Evolutionary conservation across 2,797 vertebrate genomes (phyloP), one percentile per base, ranked within the genome.

Genomic region (Pantherophis vulpinus): DNA sequence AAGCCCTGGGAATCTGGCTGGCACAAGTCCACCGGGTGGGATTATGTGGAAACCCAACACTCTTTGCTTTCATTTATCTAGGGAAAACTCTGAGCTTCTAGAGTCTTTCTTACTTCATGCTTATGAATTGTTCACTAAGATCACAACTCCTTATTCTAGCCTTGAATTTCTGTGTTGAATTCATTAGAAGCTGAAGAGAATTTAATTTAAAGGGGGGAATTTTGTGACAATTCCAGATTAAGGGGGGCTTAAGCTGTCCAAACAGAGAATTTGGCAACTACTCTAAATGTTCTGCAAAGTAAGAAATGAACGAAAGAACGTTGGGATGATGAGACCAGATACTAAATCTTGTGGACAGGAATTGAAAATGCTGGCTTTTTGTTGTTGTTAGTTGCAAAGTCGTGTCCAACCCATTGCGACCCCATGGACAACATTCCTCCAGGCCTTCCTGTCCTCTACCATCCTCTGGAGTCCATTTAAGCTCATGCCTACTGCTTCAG

Each of bases 1-100:
- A 63, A 42, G 11, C 29, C 20, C 4, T 4, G 14, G 23, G 4
- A 11, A 27, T 55, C 51, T 88, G 37, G 20, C 9, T n/a, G 55
- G 27, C 61, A 0, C 79, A 0, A 0, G 5, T 13, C 12, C 1
- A 2, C 23, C 5, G 14, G 91, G 87, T 8, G 25, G 37, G 37
- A 5, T 54, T 83, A 87, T 9, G 59, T 94, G 89, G 9, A 37
- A 16, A 58, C 92, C 8, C 0, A 4, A 1, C 0, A 66, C 1
- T 54, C 12, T 14, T 16, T 86, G 12, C 9, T 9, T 54, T 54
- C 51, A 10, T 54, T 54, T 54, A 54, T 54, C 1, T 54, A 54
- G 9, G 16, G 61, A 5, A 1, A 32, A 20, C 11, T 13, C 25
- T 18, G 10, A 23, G 12, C 47, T 90, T 86, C n/a, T 54, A 37